Conservation (phyloP, 2,797 vertebrate genomes). For the Eurystomus glaucurus region DNA sequence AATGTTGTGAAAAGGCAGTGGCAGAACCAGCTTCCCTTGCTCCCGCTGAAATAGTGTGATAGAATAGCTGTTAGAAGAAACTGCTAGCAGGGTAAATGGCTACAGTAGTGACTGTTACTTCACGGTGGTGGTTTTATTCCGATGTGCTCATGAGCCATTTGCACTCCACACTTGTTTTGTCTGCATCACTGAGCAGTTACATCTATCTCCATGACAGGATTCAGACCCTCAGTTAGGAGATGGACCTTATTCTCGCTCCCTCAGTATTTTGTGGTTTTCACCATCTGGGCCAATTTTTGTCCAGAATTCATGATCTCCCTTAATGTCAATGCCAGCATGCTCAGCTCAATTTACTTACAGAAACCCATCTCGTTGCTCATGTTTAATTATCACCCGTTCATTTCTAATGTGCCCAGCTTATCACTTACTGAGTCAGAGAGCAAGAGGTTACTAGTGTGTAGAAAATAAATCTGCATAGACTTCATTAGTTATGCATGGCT, state of each 20-base stretch:
- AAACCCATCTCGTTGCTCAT: slow-evolving; percentile 43
- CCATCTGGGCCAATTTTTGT: not conserved
- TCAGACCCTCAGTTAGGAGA: not conserved
- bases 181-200: not conserved
- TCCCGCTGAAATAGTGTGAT: not conserved
- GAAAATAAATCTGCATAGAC: slow-evolving; percentile 74
- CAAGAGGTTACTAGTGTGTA: slow-evolving; percentile 64
- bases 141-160: not conserved
- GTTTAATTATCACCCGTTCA: slow-evolving; percentile 68
- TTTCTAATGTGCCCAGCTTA: slow-evolving; percentile 68
- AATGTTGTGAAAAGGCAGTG: not conserved
- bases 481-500: slow-evolving; percentile 73
- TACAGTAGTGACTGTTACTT: not conserved
- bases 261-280: not conserved
- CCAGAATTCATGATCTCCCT: slow-evolving; percentile 27
- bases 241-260: not conserved
- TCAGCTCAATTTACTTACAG: slow-evolving; percentile 57
- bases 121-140: not conserved
- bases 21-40: not conserved
- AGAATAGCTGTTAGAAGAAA: not conserved
- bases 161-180: not conserved
- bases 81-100: not conserved
- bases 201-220: not conserved
- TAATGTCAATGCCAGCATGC: slow-evolving; percentile 48
- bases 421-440: slow-evolving; percentile 66